Evolutionary conservation across 2,888 invertebrate genomes (phyloP).

Genomic region (Himalopsyche anomala): DNA sequence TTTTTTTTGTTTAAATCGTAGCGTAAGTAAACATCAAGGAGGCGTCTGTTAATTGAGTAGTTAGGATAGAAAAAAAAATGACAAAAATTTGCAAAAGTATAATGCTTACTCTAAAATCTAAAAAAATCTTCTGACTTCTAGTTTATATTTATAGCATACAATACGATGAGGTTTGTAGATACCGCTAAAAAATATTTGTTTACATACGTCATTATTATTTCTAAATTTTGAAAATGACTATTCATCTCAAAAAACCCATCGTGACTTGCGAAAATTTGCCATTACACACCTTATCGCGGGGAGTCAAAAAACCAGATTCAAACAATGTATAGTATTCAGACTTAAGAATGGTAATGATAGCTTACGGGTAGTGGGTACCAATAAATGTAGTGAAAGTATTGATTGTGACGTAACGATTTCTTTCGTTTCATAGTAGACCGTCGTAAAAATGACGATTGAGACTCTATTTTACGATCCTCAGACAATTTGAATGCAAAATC

Average conservation of each 20-base stretch:
- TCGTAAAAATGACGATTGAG: background rate
- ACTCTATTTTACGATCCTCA: background rate
- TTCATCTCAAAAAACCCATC: background rate
- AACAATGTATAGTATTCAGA: constrained; percentile 41
- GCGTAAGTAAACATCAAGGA: no score
- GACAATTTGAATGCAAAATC: background rate
- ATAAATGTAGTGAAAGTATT: constrained; percentile 34
- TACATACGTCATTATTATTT: no score
- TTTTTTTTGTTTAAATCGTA: no score
- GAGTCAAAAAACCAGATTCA: background rate
- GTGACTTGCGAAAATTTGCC: constrained; percentile 21
- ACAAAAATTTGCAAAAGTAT: no score
- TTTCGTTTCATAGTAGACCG: constrained; percentile 4
- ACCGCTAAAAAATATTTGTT: no score
- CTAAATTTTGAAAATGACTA: background rate
- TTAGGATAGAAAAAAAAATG: no score
- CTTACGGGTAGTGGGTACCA: constrained; percentile 6
- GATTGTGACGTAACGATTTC: constrained; percentile 36
- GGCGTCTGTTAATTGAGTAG: no score
- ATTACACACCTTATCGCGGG: constrained; percentile 4
- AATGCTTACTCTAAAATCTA: no score
- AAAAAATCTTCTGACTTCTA: no score
- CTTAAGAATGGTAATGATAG: constrained; percentile 37
- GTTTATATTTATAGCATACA: no score
- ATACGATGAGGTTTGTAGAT: no score